Conservation (phyloP, 2,888 invertebrate genomes). For the Parnassius smintheus region DNA sequence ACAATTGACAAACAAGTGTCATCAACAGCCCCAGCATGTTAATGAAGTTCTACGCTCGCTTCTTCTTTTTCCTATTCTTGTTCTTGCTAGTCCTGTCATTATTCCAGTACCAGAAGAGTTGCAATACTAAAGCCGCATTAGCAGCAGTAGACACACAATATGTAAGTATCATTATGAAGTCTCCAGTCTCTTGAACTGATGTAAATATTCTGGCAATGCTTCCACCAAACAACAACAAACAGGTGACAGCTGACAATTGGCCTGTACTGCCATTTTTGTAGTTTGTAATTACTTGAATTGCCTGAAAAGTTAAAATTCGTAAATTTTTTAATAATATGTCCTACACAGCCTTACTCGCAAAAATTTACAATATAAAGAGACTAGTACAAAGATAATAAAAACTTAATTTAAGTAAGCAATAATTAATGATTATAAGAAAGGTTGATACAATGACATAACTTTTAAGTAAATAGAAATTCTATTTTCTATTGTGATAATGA, state of each 20-base stretch:
- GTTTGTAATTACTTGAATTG: conserved; percentile 93
- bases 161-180: conserved; percentile 90
- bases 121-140: conserved; percentile 91
- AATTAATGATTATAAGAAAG: too few species aligned
- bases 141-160: conserved; percentile 88
- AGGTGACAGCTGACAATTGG: conserved; percentile 95
- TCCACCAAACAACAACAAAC: conserved; percentile 92
- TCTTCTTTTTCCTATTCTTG: conserved; percentile 67
- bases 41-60: conserved; percentile 36
- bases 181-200: conserved; percentile 98
- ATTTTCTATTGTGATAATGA: too few species aligned
- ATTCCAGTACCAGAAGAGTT: conserved; percentile 93
- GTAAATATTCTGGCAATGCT: conserved; percentile 97
- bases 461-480: too few species aligned
- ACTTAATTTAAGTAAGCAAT: too few species aligned
- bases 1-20: too few species aligned
- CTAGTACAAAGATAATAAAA: too few species aligned
- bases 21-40: too few species aligned
- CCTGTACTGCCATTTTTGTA: conserved; percentile 95
- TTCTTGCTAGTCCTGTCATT: conserved; percentile 66
- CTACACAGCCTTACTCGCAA: too few species aligned
- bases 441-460: too few species aligned
- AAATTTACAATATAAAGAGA: too few species aligned
- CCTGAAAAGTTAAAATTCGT: conserved; percentile 73
- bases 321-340: background rate